A percentile compares a stretch with the other conserved stretches of the same genome.
Evolutionary conservation across 2,797 vertebrate species (phyloP).

Genomic region (Sylvia borin): DNA sequence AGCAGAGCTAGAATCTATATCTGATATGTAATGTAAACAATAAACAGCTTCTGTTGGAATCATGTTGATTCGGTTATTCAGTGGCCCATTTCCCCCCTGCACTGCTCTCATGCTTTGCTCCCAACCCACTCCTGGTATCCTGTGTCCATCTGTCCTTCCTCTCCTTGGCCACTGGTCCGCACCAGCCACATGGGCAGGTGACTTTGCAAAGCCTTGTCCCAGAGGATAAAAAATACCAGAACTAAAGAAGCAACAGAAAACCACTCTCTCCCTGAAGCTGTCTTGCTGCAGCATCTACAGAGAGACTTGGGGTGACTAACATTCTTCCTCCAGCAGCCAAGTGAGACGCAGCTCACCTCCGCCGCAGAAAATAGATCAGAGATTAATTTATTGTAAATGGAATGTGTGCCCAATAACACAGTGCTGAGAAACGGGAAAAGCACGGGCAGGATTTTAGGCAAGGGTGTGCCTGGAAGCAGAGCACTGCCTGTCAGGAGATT

Average conservation of each 20-base stretch:
- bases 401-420: not conserved
- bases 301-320: not conserved
- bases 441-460: not conserved
- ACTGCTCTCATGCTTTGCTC: not conserved
- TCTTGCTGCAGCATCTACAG: not conserved
- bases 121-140: not conserved
- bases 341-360: not conserved
- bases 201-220: not conserved
- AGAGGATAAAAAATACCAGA: not conserved
- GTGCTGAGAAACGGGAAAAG: fast-evolving
- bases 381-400: not conserved
- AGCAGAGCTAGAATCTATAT: no score
- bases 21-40: no score
- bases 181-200: fast-evolving
- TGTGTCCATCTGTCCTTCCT: not conserved
- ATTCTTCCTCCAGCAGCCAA: not conserved
- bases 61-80: no score
- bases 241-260: not conserved
- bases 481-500: not conserved
- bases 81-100: no score
- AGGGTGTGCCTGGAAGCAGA: not conserved
- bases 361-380: not conserved
- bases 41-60: no score
- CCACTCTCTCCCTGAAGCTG: not conserved
- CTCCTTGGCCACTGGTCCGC: not conserved